Evolutionary conservation across 1,140 invertebrate genomes (phyloP).

Genomic region (Drosophila nikananu): DNA sequence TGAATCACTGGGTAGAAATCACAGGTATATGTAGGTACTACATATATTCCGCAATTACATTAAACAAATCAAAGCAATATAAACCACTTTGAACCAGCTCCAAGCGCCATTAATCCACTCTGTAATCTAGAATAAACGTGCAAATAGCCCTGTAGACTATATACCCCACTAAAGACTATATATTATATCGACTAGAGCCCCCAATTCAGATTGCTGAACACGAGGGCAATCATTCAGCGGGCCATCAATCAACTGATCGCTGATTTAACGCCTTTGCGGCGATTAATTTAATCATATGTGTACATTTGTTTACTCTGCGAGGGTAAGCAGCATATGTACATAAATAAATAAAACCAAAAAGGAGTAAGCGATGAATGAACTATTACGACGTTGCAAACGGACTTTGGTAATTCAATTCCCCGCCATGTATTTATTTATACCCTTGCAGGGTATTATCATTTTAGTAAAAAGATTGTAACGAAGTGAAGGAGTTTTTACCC

Average conservation of each 20-base stretch:
- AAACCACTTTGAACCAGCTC: constrained; percentile 37
- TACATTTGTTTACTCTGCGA: constrained; percentile 28
- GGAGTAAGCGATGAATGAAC: constrained; percentile 24
- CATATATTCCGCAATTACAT: background rate
- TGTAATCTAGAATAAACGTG: constrained; percentile 31
- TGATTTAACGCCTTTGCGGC: constrained; percentile 26
- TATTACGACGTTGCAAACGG: constrained; percentile 7
- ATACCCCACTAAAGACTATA: background rate
- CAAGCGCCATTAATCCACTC: constrained; percentile 29
- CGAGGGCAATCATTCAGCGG: constrained; percentile 32
- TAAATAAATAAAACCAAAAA: constrained; percentile 14
- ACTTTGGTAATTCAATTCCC: constrained; percentile 16
- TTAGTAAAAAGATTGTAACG: background rate
- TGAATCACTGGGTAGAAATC: constrained; percentile 22
- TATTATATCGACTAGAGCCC: constrained; percentile 9
- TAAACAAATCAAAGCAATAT: constrained; percentile 13
- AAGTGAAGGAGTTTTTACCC: background rate
- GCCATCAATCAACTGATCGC: constrained; percentile 45
- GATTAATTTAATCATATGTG: constrained; percentile 45
- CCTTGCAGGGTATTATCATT: background rate
- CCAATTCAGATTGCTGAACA: constrained; percentile 12
- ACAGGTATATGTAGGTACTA: too few relatives aligned
- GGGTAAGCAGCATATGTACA: constrained; percentile 19
- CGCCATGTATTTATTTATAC: background rate
- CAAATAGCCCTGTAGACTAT: background rate